Evolutionary conservation across 2,888 invertebrate genomes (phyloP).

Genomic region (Trichacis sp.): DNA sequence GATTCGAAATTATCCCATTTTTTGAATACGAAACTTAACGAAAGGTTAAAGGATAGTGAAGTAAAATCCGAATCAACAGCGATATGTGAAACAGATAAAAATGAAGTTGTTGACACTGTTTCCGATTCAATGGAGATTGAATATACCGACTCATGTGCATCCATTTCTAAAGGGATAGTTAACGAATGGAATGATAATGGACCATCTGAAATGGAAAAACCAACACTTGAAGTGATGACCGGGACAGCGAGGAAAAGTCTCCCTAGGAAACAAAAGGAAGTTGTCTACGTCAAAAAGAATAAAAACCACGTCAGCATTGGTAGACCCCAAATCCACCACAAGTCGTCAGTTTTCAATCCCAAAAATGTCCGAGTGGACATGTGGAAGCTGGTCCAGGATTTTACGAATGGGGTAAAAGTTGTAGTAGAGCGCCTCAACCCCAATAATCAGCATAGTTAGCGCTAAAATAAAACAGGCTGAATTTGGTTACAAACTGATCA

Average conservation of each 20-base stretch:
- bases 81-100: no score
- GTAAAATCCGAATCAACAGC: no score
- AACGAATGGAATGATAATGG: no score
- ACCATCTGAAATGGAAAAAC: no score
- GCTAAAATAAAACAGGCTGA: constrained; percentile 1
- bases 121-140: no score
- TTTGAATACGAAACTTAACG: no score
- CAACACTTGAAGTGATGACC: no score
- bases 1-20: no score
- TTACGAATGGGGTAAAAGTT: constrained; percentile 60
- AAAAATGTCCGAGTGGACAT: constrained; percentile 52
- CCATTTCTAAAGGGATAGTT: no score
- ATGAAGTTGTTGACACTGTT: no score
- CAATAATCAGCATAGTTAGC: constrained; percentile 47
- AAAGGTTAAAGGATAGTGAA: no score
- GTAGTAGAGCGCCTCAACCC: constrained; percentile 58
- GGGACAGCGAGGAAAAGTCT: constrained; percentile 11
- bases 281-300: background rate
- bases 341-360: background rate
- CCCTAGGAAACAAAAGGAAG: constrained; percentile 11
- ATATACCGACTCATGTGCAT: no score
- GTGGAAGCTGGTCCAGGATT: constrained; percentile 61
- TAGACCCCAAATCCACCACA: constrained; percentile 3
- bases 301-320: background rate
- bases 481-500: constrained; percentile 5